These are phyloP conservation scores for Malachius bipustulatus DNA, from an alignment of 2,888 invertebrate species.

Conservation along the genomic window DNA sequence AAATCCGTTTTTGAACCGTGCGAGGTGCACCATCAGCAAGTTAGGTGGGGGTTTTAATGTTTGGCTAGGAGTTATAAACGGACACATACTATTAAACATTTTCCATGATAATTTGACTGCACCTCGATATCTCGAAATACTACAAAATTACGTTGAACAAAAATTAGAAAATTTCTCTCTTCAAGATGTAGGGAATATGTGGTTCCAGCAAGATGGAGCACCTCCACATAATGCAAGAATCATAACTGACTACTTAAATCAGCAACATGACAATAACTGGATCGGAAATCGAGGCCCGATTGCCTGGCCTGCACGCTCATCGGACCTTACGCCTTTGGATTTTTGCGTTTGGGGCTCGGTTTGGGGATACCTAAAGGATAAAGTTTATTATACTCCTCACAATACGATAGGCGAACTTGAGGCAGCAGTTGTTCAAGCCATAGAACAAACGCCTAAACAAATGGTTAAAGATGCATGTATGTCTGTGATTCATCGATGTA, in stretches of 20 bases:
- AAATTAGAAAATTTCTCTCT: conserved; percentile 1
- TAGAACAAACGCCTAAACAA: conserved; percentile 1
- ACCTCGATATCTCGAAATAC: conserved; percentile 3
- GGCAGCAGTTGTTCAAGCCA: conserved; percentile 2
- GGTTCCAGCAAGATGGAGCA: conserved; percentile 2
- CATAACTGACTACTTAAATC: conserved; percentile 3
- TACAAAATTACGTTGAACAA: conserved; percentile 2
- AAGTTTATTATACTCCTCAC: conserved; percentile 3
- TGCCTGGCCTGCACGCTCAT: conserved; percentile 3
- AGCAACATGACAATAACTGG: conserved; percentile 2
- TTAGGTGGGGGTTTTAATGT: conserved; percentile 3
- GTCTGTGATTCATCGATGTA: conserved; percentile 3
- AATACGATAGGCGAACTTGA: conserved; percentile 1
- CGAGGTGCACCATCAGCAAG: not conserved
- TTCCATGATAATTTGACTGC: conserved; percentile 2
- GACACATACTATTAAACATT: conserved; percentile 2
- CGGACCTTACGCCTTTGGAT: conserved; percentile 2
- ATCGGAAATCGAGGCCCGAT: conserved; percentile 2
- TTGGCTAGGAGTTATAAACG: conserved; percentile 2
- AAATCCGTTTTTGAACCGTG: conserved; percentile 2
- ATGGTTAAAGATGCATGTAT: conserved; percentile 3
- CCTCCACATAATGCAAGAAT: conserved; percentile 3
- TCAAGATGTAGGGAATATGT: conserved; percentile 2
- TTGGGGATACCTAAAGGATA: conserved; percentile 3
- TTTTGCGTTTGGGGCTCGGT: not conserved